Base-by-base conservation (phyloP, 2,113 vertebrate genomes). In the Tupaia chinensis region DNA sequence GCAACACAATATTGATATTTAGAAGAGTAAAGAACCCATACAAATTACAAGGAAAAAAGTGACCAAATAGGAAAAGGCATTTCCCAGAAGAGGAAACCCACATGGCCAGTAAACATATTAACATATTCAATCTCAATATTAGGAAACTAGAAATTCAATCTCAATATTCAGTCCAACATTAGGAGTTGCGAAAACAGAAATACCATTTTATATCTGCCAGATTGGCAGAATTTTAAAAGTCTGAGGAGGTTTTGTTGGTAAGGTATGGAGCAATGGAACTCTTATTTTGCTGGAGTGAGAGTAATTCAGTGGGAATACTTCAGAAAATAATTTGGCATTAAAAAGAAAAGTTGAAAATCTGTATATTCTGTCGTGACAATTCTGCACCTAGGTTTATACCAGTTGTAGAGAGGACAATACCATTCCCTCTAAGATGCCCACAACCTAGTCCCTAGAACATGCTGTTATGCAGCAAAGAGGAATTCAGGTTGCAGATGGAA, bases 1-100 rank as follows among this genome's bases (percentile, higher is more conserved):
- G 8, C 66, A 58, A 69, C 76, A 61, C 76, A 68, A 56, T 80
- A 58, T 29, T 87, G 25, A 73, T 80, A 66, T n/a, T 9, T 17
- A 70, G 34, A 90, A 72, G 65, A 80, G 15, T 65, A 58, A 79
- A 79, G 58, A 80, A 63, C 44, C 8, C 5, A 23, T 92, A 69
- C 2, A 74, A 79, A 61, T 79, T 65, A 74, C 3, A 74, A 89
- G 86, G 44, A 85, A 83, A 83, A 83, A 78, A 66, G 25, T 27
- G 79, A 27, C n/a, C 58, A 86, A 85, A 79, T 90, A 22, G 74
- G 89, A 89, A 93, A 73, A 81, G 22, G 22, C 15, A 76, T 61
- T 80, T 72, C 29, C 25, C 20, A 58, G 34, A 92, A 70, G 3
- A 79, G 29, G 25, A 72, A 89, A 27, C 29, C 65, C 14, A 78